These are phyloP conservation scores for Megaptera novaeangliae DNA, from an alignment of 2,113 vertebrate species.

Conservation along the genomic window DNA sequence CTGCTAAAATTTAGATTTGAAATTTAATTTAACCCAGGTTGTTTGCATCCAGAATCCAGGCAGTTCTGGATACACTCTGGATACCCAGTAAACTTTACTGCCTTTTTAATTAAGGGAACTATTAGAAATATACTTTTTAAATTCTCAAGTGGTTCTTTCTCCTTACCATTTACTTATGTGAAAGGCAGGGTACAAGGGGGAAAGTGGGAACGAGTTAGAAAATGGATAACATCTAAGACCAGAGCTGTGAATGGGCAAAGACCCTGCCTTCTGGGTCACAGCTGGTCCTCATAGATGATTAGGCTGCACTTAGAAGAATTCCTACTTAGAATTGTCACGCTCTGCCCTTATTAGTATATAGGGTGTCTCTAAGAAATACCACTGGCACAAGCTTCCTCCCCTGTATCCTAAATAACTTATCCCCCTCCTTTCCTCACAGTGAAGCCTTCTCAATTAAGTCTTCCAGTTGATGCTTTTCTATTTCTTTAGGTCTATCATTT, in stretches of 20 bases:
- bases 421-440: neutral
- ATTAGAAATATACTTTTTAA: neutral
- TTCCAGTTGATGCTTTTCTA: neutral
- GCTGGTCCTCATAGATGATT: accelerated
- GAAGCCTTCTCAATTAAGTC: neutral
- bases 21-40: neutral
- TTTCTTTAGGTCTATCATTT: neutral
- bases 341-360: neutral
- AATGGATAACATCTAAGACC: neutral
- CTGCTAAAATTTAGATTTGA: neutral
- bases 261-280: neutral
- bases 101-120: neutral
- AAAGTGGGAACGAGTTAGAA: neutral
- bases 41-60: neutral
- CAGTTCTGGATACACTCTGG: neutral
- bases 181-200: neutral
- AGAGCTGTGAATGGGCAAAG: neutral
- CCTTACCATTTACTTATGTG: neutral
- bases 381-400: neutral
- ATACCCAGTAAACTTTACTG: too few relatives aligned
- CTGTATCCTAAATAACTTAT: neutral
- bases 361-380: neutral
- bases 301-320: neutral
- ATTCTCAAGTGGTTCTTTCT: neutral
- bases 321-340: neutral